These are phyloP conservation scores for Acronicta psi DNA, from an alignment of 2,888 invertebrate genomes.

Conservation along the genomic window DNA sequence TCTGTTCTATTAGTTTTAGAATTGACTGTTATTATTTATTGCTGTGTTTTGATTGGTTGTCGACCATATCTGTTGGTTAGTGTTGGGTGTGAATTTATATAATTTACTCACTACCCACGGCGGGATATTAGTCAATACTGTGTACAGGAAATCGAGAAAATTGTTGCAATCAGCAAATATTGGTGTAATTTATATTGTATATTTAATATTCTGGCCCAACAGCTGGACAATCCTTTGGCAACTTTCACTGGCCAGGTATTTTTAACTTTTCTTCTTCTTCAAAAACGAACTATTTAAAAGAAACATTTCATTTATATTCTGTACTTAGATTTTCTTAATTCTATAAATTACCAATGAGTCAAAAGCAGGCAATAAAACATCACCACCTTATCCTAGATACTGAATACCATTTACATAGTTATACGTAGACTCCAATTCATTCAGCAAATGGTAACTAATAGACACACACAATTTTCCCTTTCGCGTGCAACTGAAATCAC, in stretches of 20 bases:
- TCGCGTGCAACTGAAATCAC: constrained; percentile 55
- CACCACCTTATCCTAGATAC: background rate
- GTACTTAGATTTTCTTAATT: too few species aligned
- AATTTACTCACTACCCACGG: background rate
- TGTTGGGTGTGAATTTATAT: constrained; percentile 31
- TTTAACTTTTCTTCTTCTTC: too few species aligned
- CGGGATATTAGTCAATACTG: background rate
- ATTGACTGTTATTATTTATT: constrained; percentile 52
- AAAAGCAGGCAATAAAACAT: too few species aligned
- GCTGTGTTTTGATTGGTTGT: constrained; percentile 50
- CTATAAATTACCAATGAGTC: too few species aligned
- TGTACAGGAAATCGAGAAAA: constrained; percentile 2
- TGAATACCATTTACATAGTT: constrained; percentile 1
- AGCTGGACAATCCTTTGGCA: too few species aligned
- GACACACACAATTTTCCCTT: constrained; percentile 49
- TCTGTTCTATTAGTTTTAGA: constrained; percentile 46
- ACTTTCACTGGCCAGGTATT: too few species aligned
- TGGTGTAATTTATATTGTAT: background rate
- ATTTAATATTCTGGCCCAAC: background rate
- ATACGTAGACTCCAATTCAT: constrained; percentile 4
- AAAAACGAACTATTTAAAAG: too few species aligned
- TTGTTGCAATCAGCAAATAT: background rate
- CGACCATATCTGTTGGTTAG: constrained; percentile 18
- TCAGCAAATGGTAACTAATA: constrained; percentile 40
- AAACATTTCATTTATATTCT: too few species aligned